Conservation (phyloP, 2,888 invertebrate genomes). For the Cephus pulcher region DNA sequence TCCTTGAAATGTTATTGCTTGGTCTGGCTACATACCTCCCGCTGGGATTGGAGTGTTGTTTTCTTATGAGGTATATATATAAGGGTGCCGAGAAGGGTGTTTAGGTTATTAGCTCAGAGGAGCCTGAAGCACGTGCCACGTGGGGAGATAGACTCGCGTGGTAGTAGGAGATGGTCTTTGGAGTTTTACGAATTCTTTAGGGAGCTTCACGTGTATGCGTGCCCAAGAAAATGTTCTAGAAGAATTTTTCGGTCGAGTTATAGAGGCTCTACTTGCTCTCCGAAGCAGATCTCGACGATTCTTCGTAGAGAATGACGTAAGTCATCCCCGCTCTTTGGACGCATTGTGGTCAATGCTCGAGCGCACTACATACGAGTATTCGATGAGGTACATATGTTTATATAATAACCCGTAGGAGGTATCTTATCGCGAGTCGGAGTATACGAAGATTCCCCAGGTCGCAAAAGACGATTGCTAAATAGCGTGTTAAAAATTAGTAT, state of each 20-base stretch:
- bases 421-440: background rate
- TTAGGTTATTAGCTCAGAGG: background rate
- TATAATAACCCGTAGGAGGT: background rate
- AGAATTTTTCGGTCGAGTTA: background rate
- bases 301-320: background rate
- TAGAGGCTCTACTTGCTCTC: background rate
- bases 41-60: background rate
- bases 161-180: background rate
- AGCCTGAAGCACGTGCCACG: background rate
- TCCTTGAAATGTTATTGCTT: conserved; percentile 2
- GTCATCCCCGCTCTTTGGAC: background rate
- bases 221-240: background rate
- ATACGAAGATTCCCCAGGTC: background rate
- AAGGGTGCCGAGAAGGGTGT: background rate
- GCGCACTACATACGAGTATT: background rate
- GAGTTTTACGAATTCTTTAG: background rate
- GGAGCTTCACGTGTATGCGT: background rate
- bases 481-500: background rate
- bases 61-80: background rate
- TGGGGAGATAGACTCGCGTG: background rate
- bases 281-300: background rate
- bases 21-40: background rate
- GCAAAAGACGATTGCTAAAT: background rate
- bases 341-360: background rate
- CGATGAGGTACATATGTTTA: background rate